Base-by-base conservation (phyloP, 2,113 vertebrate genomes). In the Pipa parva region DNA sequence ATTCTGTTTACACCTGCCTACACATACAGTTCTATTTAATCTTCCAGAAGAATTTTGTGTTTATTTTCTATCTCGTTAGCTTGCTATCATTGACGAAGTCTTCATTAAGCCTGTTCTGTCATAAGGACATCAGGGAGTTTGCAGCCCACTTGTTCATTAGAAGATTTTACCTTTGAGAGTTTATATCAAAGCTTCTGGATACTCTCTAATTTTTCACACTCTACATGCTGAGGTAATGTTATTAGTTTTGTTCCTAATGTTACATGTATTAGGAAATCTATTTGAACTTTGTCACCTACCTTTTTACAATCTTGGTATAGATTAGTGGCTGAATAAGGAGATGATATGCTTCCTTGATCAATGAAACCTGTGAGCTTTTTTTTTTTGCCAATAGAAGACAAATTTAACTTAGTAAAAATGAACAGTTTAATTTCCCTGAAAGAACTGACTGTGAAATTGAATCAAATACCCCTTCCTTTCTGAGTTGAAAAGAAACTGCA, bases 61-160 rank as follows among this genome's bases (percentile, higher is more conserved):
- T 18, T 29, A 58, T 71, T 46, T 74, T 73, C 22, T n/a, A 75
- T 63, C 63, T 74, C 45, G 69, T 22, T 62, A 74, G 62, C 45
- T 75, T 72, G 65, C 1, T 1, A 59, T 71, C 61, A 75, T 28
- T 4, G 55, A 72, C 68, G 71, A 66, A 55, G 63, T 68, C 63
- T 73, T 58, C 68, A 76, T 58, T 73, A 80, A 81, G 68, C 59
- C 71, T 73, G 75, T 69, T 65, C 46, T 63, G 48, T 31, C 74
- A 74, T 64, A 39, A 72, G 78, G 57, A 78, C 71, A 81, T 72
- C 18, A 60, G 71, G 42, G 57, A 71, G 24, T 66, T 69, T 45
- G 72, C 59, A 65, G 51, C 61, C 22, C n/a, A 71, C 75, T 78
- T 33, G 1, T 72, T 77, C 71, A 42, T 68, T 69, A 80, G 64